Conservation (phyloP, 64 coral and sea anemone genomes). For the Platygyra sinensis region DNA sequence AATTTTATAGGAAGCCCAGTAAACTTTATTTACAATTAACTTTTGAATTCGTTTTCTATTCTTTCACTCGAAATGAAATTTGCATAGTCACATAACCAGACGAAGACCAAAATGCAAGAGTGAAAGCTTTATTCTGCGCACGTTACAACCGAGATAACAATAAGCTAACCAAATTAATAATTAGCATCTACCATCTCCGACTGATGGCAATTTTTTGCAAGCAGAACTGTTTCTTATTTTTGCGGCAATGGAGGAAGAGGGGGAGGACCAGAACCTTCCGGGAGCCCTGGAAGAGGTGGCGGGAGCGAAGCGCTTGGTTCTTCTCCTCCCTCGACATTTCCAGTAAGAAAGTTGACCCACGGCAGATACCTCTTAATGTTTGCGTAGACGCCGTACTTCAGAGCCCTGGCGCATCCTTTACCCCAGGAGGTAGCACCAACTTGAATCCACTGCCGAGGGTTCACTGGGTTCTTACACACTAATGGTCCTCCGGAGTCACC, state of each 20-base stretch:
- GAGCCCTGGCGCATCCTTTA: conserved; percentile 68
- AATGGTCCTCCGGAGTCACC: conserved; percentile 81
- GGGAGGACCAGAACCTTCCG: not conserved
- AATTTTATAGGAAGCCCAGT: too few species aligned
- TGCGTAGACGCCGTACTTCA: conserved; percentile 77
- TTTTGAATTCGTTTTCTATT: too few species aligned
- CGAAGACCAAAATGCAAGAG: too few species aligned
- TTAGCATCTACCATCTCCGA: too few species aligned
- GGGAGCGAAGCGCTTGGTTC: not conserved
- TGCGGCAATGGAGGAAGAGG: not conserved
- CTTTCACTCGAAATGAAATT: too few species aligned
- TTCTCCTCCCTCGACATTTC: conserved; percentile 6
- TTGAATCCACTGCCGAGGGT: conserved; percentile 66
- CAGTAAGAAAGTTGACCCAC: conserved; percentile 66
- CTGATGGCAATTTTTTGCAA: too few species aligned
- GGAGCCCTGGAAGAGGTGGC: not conserved
- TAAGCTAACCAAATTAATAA: too few species aligned
- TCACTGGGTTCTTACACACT: conserved; percentile 69
- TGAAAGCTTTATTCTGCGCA: too few species aligned
- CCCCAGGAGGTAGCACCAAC: conserved; percentile 78
- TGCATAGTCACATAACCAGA: too few species aligned
- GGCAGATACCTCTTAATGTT: conserved; percentile 65
- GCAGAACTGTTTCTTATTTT: too few species aligned
- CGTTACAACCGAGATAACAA: too few species aligned
- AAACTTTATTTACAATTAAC: too few species aligned